Conservation (phyloP, 2,888 invertebrate genomes). For the Apotomis betuletana region DNA sequence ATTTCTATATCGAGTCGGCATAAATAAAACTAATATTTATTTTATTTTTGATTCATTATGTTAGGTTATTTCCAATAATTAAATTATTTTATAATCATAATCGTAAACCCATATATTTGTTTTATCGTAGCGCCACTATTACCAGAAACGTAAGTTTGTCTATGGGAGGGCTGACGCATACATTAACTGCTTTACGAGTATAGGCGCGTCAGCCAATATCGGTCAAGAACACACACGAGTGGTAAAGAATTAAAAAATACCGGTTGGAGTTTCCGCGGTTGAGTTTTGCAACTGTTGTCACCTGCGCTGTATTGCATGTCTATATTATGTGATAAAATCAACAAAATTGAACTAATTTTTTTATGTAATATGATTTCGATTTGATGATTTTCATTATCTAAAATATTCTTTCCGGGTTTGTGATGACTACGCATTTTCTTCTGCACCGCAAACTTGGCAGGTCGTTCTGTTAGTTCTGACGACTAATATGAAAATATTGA, state of each 20-base stretch:
- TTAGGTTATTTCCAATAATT: too few species aligned
- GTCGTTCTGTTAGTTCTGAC: too few species aligned
- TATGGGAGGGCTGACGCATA: constrained; percentile 20
- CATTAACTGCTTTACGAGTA: constrained; percentile 26
- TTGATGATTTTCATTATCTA: too few species aligned
- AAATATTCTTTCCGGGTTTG: too few species aligned
- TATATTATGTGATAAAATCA: not conserved
- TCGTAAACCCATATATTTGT: too few species aligned
- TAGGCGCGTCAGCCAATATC: constrained; percentile 34
- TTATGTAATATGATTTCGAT: too few species aligned
- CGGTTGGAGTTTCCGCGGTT: constrained; percentile 28
- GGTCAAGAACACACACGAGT: constrained; percentile 37
- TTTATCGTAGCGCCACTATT: not conserved
- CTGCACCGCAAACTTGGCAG: too few species aligned
- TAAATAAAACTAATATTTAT: too few species aligned
- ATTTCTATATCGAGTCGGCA: not conserved
- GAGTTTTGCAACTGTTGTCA: constrained; percentile 12
- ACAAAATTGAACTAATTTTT: not conserved
- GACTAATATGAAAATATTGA: too few species aligned
- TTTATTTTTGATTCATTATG: too few species aligned
- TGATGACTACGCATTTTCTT: too few species aligned
- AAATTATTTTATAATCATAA: too few species aligned
- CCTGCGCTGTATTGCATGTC: not conserved
- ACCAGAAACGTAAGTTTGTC: constrained; percentile 15
- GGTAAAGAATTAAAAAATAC: constrained; percentile 32